Conservation (phyloP, 2,888 invertebrate species). For the Hecatera dysodea region DNA sequence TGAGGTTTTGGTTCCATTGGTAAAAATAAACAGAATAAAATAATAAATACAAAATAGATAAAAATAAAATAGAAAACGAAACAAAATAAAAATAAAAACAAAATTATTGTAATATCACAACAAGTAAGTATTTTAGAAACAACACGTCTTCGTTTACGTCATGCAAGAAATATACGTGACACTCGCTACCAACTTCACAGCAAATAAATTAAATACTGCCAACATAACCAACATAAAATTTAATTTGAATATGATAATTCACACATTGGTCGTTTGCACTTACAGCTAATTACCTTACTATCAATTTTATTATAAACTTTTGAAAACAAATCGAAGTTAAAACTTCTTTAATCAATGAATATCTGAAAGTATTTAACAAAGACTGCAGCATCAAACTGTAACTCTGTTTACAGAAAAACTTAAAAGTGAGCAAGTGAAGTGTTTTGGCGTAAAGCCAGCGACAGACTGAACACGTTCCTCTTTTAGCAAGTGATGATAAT, state of each 20-base stretch:
- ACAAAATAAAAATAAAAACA: neutral
- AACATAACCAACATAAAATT: conserved; percentile 28
- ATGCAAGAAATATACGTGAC: neutral
- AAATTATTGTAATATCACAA: too few species aligned
- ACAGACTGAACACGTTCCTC: conserved; percentile 28
- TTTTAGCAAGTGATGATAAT: conserved; percentile 53
- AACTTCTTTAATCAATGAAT: neutral
- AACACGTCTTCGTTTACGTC: neutral
- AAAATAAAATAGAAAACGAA: too few species aligned
- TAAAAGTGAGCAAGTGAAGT: conserved; percentile 46
- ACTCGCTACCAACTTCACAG: conserved; percentile 33
- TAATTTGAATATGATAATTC: conserved; percentile 31
- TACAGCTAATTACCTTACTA: conserved; percentile 6
- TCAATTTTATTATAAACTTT: neutral
- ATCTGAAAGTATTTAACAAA: conserved; percentile 33
- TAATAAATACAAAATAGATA: too few species aligned
- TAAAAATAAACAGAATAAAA: neutral
- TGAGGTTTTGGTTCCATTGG: neutral
- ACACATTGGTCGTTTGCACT: conserved; percentile 27
- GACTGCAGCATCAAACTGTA: conserved; percentile 55
- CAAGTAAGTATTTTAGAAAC: neutral
- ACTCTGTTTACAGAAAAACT: conserved; percentile 51
- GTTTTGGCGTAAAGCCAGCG: conserved; percentile 54
- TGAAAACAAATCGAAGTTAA: conserved; percentile 6
- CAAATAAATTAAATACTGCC: conserved; percentile 30